A percentile compares a stretch with the other conserved stretches of the same genome.
phyloP scores from a whole-genome alignment of 2,888 invertebrate species.

The Pyrochroa serraticornis region DNA sequence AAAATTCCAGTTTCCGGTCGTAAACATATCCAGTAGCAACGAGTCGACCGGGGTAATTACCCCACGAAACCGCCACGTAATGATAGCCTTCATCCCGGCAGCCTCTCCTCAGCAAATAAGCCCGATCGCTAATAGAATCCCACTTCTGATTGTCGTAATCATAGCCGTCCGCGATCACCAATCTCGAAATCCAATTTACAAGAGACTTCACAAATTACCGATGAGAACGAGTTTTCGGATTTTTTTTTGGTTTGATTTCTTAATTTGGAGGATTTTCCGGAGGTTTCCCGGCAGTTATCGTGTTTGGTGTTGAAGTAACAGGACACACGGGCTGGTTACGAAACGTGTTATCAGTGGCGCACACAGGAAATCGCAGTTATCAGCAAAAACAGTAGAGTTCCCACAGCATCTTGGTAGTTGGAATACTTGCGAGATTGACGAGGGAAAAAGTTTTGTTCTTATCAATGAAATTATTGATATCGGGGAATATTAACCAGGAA shows the following conservation, averaged over 20 bases:
- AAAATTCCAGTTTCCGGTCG: conserved; percentile 2
- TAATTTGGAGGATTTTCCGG: not conserved
- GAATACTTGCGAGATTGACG: too few species aligned
- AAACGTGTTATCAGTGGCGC: conserved; percentile 8
- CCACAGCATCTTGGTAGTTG: conserved; percentile 16
- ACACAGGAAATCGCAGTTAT: conserved; percentile 19
- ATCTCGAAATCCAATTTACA: conserved; percentile 46
- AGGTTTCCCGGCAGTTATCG: not conserved
- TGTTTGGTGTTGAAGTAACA: not conserved
- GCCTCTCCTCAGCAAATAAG: conserved; percentile 12
- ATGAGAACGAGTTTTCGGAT: conserved; percentile 4
- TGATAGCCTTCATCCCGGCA: conserved; percentile 27
- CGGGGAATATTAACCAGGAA: too few species aligned
- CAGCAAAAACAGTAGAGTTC: conserved; percentile 19
- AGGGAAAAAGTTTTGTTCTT: too few species aligned
- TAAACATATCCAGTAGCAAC: conserved; percentile 40
- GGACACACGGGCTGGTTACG: conserved; percentile 12
- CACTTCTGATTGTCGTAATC: conserved; percentile 41
- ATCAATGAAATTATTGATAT: too few species aligned
- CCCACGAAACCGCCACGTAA: conserved; percentile 41
- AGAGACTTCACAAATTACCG: conserved; percentile 47
- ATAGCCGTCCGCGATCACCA: conserved; percentile 39
- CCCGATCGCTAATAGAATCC: conserved; percentile 22
- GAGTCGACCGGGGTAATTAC: conserved; percentile 39
- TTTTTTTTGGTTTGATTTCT: conserved; percentile 4